phyloP scores from a whole-genome alignment of 2,113 vertebrate species.

The Poecile atricapillus region DNA sequence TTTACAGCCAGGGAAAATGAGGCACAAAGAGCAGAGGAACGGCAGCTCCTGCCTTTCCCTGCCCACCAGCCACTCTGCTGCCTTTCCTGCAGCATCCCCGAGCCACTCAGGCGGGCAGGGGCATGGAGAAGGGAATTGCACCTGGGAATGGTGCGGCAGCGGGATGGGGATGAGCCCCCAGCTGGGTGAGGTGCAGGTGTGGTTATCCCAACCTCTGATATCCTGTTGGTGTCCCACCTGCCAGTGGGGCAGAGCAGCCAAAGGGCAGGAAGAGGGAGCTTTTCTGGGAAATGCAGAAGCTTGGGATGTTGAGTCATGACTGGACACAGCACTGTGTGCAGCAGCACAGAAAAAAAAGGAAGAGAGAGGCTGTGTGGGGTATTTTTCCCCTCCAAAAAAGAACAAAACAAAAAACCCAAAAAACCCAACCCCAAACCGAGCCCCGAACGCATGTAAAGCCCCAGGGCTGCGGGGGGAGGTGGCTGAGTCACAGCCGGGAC shows the following conservation, averaged over 20 bases:
- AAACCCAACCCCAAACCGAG: neutral
- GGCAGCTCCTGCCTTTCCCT: fast-evolving
- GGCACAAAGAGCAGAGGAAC: neutral
- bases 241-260: fast-evolving
- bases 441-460: neutral
- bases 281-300: slow-evolving; percentile 59
- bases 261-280: neutral
- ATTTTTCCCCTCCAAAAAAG: neutral
- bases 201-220: fast-evolving
- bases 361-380: neutral
- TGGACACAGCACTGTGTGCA: neutral
- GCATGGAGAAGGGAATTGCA: neutral
- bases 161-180: neutral
- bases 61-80: neutral
- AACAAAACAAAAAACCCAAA: neutral
- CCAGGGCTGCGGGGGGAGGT: neutral
- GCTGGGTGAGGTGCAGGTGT: neutral
- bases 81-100: neutral
- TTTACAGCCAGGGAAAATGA: neutral
- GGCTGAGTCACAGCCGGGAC: neutral
- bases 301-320: slow-evolving; percentile 54
- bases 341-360: slow-evolving; percentile 62
- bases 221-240: neutral
- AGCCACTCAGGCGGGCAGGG: neutral
- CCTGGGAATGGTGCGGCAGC: neutral